A percentile compares a stretch with the other conserved stretches of the same genome.
Evolutionary conservation across 2,888 invertebrate species (phyloP).

Genomic region (Neoaliturus tenellus): DNA sequence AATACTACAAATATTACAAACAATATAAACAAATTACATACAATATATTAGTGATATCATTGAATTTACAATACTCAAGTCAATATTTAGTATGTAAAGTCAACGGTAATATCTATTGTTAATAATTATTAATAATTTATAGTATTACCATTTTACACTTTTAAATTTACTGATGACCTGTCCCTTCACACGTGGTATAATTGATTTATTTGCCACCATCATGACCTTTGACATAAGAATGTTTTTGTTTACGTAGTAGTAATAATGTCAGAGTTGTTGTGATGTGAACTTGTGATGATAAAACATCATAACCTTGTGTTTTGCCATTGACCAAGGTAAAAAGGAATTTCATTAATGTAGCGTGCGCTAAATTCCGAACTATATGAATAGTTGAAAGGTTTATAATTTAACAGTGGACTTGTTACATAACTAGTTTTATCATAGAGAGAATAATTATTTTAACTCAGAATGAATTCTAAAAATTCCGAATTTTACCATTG

Average conservation of each 20-base stretch:
- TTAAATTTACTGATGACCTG: not conserved
- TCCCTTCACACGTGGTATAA: not conserved
- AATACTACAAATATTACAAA: no score
- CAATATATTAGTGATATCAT: no score
- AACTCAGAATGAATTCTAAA: not conserved
- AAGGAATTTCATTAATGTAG: not conserved
- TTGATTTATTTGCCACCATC: conserved; percentile 1
- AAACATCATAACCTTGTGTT: not conserved
- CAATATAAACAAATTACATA: no score
- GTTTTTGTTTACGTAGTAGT: conserved; percentile 24
- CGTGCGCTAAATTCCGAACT: no score
- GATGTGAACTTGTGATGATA: not conserved
- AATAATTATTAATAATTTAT: no score
- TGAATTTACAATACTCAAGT: no score
- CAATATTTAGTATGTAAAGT: no score
- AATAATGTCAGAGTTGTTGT: not conserved
- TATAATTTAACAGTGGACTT: not conserved
- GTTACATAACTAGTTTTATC: not conserved
- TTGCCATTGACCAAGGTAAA: not conserved
- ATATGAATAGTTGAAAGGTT: not conserved
- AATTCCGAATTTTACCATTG: not conserved
- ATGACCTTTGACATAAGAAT: conserved; percentile 12
- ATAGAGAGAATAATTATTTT: not conserved
- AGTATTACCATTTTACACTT: no score
- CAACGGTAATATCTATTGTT: no score